Conservation (phyloP, 2,888 invertebrate species). For the Idaea straminata region DNA sequence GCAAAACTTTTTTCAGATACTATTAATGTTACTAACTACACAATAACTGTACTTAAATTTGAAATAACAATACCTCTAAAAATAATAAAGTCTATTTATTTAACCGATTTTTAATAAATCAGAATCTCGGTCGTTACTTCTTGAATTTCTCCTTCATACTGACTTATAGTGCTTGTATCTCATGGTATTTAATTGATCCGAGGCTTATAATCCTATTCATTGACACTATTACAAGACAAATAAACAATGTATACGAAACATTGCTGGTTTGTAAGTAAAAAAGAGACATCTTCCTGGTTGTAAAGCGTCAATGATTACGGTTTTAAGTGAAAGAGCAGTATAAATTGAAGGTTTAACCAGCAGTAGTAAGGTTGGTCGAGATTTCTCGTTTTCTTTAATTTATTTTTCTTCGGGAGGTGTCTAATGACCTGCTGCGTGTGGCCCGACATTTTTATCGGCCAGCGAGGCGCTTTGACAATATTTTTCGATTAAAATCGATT, state of each 20-base stretch:
- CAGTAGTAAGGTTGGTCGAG: constrained; percentile 63
- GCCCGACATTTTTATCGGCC: constrained; percentile 76
- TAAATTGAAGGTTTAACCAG: constrained; percentile 38
- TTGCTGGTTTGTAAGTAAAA: constrained; percentile 24
- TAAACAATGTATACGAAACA: constrained; percentile 28
- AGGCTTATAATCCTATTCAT: constrained; percentile 42
- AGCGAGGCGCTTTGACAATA: constrained; percentile 73
- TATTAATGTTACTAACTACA: too few relatives aligned
- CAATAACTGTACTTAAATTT: too few relatives aligned
- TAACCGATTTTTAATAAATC: constrained; percentile 34
- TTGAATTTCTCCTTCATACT: constrained; percentile 63
- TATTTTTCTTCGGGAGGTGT: constrained; percentile 76
- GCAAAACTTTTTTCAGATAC: too few relatives aligned
- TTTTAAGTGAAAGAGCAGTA: constrained; percentile 19
- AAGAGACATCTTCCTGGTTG: neutral
- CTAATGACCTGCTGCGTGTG: constrained; percentile 78
- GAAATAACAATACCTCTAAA: neutral
- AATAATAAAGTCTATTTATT: neutral
- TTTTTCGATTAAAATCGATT: constrained; percentile 57
- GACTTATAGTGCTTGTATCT: constrained; percentile 67
- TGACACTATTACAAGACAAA: constrained; percentile 21
- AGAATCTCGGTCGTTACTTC: constrained; percentile 60
- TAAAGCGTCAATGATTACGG: constrained; percentile 31
- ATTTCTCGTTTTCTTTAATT: constrained; percentile 78
- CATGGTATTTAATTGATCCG: constrained; percentile 69